These are phyloP conservation scores for Polyergus mexicanus DNA, from an alignment of 1,140 invertebrate genomes.

Conservation along the genomic window DNA sequence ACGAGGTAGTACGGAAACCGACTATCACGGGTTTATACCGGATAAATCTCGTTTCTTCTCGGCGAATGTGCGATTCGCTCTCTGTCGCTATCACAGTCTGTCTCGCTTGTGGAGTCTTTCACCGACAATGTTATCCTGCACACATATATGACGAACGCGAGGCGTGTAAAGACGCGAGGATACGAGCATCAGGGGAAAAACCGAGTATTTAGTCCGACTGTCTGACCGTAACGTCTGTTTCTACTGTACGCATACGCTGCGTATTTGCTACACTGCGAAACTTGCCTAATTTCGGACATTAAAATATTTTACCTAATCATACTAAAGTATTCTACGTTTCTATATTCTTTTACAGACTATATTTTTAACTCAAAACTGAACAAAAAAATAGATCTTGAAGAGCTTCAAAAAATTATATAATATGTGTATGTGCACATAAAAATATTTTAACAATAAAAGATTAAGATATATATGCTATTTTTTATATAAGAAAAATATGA, in stretches of 20 bases:
- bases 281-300: not conserved
- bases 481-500: too few relatives aligned
- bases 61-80: conserved; percentile 49
- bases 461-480: not conserved
- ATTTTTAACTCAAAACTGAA: not conserved
- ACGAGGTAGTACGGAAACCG: conserved; percentile 78
- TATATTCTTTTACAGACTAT: not conserved
- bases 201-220: conserved; percentile 62
- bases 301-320: not conserved
- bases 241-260: conserved; percentile 25
- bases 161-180: not conserved
- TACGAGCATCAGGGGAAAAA: conserved; percentile 55
- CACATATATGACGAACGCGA: not conserved
- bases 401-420: not conserved
- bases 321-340: not conserved
- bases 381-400: not conserved
- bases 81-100: conserved; percentile 39
- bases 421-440: too few relatives aligned
- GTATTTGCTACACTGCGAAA: not conserved
- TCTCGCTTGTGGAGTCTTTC: conserved; percentile 54
- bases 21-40: conserved; percentile 80
- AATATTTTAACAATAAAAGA: not conserved
- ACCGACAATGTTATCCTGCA: conserved; percentile 17
- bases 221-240: conserved; percentile 54
- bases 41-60: conserved; percentile 83